phyloP scores from a whole-genome alignment of 2,888 invertebrate genomes.

The Galerucella pusilla region DNA sequence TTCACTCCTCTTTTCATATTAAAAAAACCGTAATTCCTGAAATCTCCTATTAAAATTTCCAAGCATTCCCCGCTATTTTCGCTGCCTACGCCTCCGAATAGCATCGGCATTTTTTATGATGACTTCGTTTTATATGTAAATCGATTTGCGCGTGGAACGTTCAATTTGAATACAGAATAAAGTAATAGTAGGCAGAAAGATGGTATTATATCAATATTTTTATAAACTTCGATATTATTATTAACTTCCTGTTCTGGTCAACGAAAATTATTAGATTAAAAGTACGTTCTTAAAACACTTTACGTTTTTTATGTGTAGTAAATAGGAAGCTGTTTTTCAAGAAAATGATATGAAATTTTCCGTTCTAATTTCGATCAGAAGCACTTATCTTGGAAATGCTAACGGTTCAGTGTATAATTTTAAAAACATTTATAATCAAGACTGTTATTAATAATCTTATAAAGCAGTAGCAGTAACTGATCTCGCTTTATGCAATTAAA shows the following conservation, averaged over 20 bases:
- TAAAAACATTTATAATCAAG: too few species aligned
- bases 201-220: neutral
- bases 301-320: neutral
- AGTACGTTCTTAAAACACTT: neutral
- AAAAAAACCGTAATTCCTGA: neutral
- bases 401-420: neutral
- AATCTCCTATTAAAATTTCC: slow-evolving; percentile 1
- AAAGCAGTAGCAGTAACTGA: too few species aligned
- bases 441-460: too few species aligned
- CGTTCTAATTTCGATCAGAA: neutral
- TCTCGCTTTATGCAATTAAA: too few species aligned
- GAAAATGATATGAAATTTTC: neutral
- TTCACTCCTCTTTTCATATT: neutral
- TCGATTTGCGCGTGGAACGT: slow-evolving; percentile 20
- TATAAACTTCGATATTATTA: neutral
- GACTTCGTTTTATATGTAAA: slow-evolving; percentile 27
- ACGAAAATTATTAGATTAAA: neutral
- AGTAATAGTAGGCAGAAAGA: neutral
- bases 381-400: neutral
- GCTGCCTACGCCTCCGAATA: slow-evolving; percentile 4
- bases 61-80: neutral
- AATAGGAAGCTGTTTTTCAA: neutral
- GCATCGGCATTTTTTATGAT: slow-evolving; percentile 9
- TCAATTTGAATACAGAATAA: slow-evolving; percentile 10
- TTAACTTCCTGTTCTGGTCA: slow-evolving; percentile 1